Percentiles rank a stretch among this genome's conserved stretches.
phyloP scores from a whole-genome alignment of 2,113 vertebrate genomes.

The Pantherophis guttatus region DNA sequence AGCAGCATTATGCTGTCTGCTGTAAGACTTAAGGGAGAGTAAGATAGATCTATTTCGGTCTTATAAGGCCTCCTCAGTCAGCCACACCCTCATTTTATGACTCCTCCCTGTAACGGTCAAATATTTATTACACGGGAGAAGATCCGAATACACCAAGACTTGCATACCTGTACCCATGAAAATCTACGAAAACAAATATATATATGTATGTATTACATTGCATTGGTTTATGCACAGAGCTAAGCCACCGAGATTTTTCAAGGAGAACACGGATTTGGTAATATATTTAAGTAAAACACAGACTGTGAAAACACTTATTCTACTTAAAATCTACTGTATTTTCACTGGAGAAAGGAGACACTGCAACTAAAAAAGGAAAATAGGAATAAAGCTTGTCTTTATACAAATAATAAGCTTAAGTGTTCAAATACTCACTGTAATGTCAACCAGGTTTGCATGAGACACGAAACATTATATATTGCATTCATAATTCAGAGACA shows the following conservation, averaged over 20 bases:
- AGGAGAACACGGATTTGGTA: rapidly evolving
- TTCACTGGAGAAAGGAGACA: slow-evolving; percentile 5
- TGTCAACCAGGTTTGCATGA: slow-evolving; percentile 32
- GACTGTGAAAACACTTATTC: slow-evolving; percentile 19
- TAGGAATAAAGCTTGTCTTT: slow-evolving; percentile 4
- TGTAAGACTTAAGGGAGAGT: too few species aligned
- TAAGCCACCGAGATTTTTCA: background rate
- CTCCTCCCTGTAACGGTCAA: too few species aligned
- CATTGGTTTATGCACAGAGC: background rate
- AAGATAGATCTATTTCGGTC: too few species aligned
- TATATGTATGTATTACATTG: background rate
- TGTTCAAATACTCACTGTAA: slow-evolving; percentile 30
- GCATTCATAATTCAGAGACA: slow-evolving; percentile 30
- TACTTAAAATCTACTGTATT: slow-evolving; percentile 14
- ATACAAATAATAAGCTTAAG: background rate
- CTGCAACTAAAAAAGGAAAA: slow-evolving; percentile 16
- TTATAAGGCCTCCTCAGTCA: too few species aligned
- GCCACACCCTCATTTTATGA: too few species aligned
- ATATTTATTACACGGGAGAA: too few species aligned
- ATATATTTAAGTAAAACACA: slow-evolving; percentile 10
- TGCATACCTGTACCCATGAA: too few species aligned
- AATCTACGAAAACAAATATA: too few species aligned
- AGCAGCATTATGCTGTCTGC: too few species aligned
- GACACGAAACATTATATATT: slow-evolving; percentile 39
- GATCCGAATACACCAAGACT: too few species aligned